Evolutionary conservation across 2,113 vertebrate genomes (phyloP).

Genomic region (Galbula dea): DNA sequence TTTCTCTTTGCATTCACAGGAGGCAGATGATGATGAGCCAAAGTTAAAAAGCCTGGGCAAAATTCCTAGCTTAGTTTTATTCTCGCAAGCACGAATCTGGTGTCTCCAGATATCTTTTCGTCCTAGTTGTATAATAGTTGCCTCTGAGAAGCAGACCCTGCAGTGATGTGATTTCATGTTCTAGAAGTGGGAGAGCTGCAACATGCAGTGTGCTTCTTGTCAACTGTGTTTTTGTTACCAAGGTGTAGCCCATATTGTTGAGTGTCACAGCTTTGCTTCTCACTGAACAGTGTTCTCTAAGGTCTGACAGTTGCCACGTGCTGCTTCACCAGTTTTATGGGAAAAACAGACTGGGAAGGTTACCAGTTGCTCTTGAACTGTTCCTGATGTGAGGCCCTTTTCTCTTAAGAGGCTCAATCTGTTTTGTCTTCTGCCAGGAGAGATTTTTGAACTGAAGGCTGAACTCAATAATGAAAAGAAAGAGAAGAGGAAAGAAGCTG

Average conservation of each 20-base stretch:
- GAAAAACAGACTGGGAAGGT: background rate
- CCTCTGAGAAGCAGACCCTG: background rate
- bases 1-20: background rate
- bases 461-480: constrained; percentile 99
- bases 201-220: background rate
- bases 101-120: background rate
- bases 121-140: constrained; percentile 1
- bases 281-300: background rate
- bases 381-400: background rate
- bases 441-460: constrained; percentile 98
- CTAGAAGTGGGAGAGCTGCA: constrained; percentile 48
- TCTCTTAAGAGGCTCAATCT: background rate
- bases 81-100: background rate
- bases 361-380: background rate
- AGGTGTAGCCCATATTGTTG: background rate
- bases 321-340: background rate
- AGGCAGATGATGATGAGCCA: background rate
- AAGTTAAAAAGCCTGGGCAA: constrained; percentile 37
- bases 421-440: constrained; percentile 76
- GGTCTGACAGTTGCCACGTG: background rate
- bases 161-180: background rate
- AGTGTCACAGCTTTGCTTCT: background rate
- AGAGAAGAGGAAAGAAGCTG: constrained; percentile 96
- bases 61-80: background rate
- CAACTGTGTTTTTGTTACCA: background rate